Conservation (phyloP, 2,797 vertebrate species). For the Eurystomus glaucurus region DNA sequence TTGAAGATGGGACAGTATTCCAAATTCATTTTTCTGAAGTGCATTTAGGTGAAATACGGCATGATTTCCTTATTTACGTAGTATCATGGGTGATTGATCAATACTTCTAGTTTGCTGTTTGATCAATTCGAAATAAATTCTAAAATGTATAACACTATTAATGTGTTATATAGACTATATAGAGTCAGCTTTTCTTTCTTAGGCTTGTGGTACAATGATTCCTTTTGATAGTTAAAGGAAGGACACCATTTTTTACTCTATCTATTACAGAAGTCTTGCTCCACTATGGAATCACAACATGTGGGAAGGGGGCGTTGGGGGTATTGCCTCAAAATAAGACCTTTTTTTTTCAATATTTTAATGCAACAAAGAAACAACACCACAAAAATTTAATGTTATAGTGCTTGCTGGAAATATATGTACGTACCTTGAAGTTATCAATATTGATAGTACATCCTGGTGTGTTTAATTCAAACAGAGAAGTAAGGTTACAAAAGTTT, state of each 20-base stretch:
- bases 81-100: neutral
- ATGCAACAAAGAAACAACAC: neutral
- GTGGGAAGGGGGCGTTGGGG: too few relatives aligned
- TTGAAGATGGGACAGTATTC: neutral
- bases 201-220: neutral
- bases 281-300: neutral
- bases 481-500: neutral
- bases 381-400: fast-evolving
- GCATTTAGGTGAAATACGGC: neutral
- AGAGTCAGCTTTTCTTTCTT: neutral
- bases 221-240: neutral
- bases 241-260: neutral
- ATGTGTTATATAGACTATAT: too few relatives aligned
- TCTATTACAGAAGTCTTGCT: neutral
- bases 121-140: neutral
- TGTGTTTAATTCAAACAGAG: neutral
- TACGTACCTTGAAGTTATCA: neutral
- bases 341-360: neutral
- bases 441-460: neutral
- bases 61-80: neutral
- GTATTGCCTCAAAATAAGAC: neutral
- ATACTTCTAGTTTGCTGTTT: neutral
- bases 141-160: neutral
- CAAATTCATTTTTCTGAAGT: neutral
- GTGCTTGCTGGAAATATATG: neutral